phyloP scores from a whole-genome alignment of 1,140 invertebrate species.

The Wasmannia auropunctata region DNA sequence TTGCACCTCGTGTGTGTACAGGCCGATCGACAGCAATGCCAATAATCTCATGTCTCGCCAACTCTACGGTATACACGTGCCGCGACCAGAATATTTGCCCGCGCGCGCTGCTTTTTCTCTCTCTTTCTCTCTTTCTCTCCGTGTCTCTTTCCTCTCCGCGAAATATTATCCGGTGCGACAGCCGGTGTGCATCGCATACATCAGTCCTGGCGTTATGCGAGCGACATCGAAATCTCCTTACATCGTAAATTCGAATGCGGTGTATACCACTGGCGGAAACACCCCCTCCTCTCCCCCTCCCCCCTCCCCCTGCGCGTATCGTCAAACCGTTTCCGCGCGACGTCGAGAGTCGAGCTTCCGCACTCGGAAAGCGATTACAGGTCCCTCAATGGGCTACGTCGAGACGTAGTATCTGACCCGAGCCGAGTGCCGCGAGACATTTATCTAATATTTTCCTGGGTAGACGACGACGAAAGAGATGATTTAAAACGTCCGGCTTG shows the following conservation, averaged over 20 bases:
- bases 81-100: slow-evolving; percentile 33
- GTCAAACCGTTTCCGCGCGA: slow-evolving; percentile 20
- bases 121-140: too few relatives aligned
- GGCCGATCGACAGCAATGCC: slow-evolving; percentile 61
- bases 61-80: neutral
- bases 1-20: slow-evolving; percentile 28
- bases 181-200: slow-evolving; percentile 33
- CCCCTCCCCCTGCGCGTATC: too few relatives aligned
- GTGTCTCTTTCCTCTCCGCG: neutral
- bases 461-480: neutral
- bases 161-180: slow-evolving; percentile 48
- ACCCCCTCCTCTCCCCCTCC: too few relatives aligned
- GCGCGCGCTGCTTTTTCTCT: neutral
- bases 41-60: slow-evolving; percentile 57
- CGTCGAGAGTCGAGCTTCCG: slow-evolving; percentile 2
- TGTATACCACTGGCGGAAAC: neutral
- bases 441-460: slow-evolving; percentile 28
- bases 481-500: neutral
- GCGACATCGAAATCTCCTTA: slow-evolving; percentile 47
- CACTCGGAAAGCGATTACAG: slow-evolving; percentile 29
- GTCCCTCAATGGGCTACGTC: neutral
- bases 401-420: neutral
- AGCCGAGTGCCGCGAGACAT: neutral
- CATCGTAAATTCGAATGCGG: slow-evolving; percentile 19
- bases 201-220: neutral